Evolutionary conservation across 2,797 vertebrate genomes (phyloP), one percentile per base, ranked within the genome.

Genomic region (Apodemus agrarius): DNA sequence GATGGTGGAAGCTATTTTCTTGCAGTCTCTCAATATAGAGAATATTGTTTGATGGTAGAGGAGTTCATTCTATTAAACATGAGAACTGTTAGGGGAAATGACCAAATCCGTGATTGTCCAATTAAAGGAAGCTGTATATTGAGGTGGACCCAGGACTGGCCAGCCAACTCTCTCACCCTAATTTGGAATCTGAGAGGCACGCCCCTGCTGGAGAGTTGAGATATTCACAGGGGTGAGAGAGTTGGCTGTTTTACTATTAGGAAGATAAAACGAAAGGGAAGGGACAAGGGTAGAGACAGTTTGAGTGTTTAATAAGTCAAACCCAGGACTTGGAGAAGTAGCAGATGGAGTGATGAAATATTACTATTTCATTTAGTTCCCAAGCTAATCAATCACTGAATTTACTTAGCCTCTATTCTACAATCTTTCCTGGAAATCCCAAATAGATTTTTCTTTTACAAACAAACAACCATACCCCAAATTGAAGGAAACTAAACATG

Each of bases 381-480:
- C 59, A 65, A 84, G 12, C 40, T 65, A 31, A 65, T 13, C 59
- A 63, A 10, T 11, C 59, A 84, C 26, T 34, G 26, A 29, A 46
- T 65, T 84, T 63, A 13, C 26, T 63, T 65, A 61, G 16, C 29
- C 31, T 84, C 40, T 65, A 21, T 84, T 43, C 26, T 84, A 84
- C 59, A 8, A 65, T 21, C 59, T 65, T 46, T 4, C 40, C 37
- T 84, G 40, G 2, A 65, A 43, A 34, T 65, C 40, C 40, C 40
- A 84, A 84, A 84, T 63, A 34, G 26, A 65, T 65, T 46, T 84
- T 46, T 83, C 26, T 63, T 63, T 40, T 76, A 76, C 26, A 82
- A 34, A 59, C 19, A 79, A 43, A 78, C 7, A 79, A 79, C 46
- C 46, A 57, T 0, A 98, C 97, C 98, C 91, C 93, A 97, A 97